Evolutionary conservation across 2,113 vertebrate genomes (phyloP).

Genomic region (Chlamydotis undulata): DNA sequence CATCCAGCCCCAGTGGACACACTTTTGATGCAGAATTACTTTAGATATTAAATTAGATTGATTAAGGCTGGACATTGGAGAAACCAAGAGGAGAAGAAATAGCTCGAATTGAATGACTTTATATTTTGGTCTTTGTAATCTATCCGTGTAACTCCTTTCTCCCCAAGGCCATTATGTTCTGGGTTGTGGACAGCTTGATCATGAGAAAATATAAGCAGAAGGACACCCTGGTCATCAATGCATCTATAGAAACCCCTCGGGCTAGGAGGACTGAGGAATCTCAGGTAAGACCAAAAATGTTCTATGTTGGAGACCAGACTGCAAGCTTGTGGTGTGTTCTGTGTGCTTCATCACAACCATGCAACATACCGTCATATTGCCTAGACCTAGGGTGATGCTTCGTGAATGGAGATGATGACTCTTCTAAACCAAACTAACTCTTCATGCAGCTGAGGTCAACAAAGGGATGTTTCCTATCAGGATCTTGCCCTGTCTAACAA

Average conservation of each 20-base stretch:
- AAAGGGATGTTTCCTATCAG: not conserved
- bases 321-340: not conserved
- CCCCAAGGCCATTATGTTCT: slow-evolving; percentile 83
- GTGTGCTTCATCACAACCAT: not conserved
- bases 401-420: not conserved
- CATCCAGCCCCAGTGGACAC: rapidly evolving
- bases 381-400: not conserved
- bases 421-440: not conserved
- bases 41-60: not conserved
- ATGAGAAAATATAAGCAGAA: slow-evolving; percentile 81
- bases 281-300: slow-evolving; percentile 65
- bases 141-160: not conserved
- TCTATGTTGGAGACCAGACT: not conserved
- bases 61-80: not conserved
- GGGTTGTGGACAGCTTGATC: slow-evolving; percentile 83
- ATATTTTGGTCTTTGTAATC: not conserved
- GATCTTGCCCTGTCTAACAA: not conserved
- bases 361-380: rapidly evolving
- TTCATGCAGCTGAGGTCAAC: not conserved
- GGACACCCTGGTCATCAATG: slow-evolving; percentile 47
- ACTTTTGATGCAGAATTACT: not conserved
- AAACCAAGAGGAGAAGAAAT: not conserved
- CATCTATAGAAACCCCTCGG: slow-evolving; percentile 44
- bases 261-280: slow-evolving; percentile 69
- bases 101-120: not conserved